phyloP scores from a whole-genome alignment of 2,113 vertebrate species.

The Daboia siamensis region DNA sequence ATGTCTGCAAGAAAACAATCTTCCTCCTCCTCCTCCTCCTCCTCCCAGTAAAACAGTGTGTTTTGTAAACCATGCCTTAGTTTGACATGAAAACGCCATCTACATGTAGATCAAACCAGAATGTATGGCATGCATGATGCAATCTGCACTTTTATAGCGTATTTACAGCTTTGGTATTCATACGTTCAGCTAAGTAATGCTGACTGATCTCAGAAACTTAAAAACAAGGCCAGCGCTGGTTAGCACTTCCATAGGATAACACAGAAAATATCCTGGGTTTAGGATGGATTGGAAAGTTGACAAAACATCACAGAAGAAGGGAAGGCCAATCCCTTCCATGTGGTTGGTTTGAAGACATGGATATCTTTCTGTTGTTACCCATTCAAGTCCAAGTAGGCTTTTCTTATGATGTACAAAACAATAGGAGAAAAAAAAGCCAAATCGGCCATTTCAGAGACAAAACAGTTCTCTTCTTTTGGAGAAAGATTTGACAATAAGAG shows the following conservation, averaged over 20 bases:
- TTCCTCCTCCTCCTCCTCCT: background rate
- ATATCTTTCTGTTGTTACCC: background rate
- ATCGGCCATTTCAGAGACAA: background rate
- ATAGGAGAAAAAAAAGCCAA: background rate
- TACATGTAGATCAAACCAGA: background rate
- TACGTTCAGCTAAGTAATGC: background rate
- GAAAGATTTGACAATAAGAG: constrained; percentile 4
- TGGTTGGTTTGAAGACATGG: background rate
- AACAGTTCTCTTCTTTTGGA: background rate
- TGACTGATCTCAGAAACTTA: background rate
- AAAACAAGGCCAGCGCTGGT: background rate
- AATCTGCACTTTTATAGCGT: background rate
- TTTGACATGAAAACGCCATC: background rate
- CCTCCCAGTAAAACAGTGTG: background rate
- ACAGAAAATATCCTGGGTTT: background rate
- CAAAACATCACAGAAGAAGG: background rate
- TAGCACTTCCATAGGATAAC: background rate
- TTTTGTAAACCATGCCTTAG: background rate
- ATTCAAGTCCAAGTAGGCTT: background rate
- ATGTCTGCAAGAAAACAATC: background rate
- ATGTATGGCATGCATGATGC: background rate
- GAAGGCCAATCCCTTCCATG: background rate
- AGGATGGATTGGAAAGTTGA: background rate
- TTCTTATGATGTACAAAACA: background rate
- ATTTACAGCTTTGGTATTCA: background rate